Percentiles rank a stretch among this genome's conserved stretches.
phyloP scores from a whole-genome alignment of 1,140 invertebrate genomes.

The Spodoptera frugiperda region DNA sequence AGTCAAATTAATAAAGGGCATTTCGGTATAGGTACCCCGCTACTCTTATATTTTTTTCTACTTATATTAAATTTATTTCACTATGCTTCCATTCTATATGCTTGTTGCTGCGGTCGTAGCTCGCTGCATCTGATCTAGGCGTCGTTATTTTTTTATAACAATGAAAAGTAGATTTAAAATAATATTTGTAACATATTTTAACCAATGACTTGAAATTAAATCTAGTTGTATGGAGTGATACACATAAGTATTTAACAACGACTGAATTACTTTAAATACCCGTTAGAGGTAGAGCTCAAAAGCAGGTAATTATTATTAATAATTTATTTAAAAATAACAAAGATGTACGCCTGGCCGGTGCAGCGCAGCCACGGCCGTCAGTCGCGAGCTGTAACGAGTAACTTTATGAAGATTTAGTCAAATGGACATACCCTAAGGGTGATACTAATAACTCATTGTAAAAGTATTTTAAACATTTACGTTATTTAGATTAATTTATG shows the following conservation, averaged over 20 bases:
- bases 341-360: background rate
- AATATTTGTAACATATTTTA: background rate
- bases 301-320: no score
- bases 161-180: background rate
- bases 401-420: conserved; percentile 44
- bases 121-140: background rate
- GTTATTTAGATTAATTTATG: conserved; percentile 42
- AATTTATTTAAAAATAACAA: background rate
- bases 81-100: conserved; percentile 43
- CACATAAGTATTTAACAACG: no score
- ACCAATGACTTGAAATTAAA: no score
- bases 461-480: conserved; percentile 47
- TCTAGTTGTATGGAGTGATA: no score
- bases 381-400: conserved; percentile 23
- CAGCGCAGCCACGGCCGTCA: background rate
- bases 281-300: no score
- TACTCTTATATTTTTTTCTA: conserved; percentile 45
- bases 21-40: conserved; percentile 75
- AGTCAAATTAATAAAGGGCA: conserved; percentile 76
- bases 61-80: conserved; percentile 39
- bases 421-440: conserved; percentile 38
- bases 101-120: background rate
- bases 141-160: background rate
- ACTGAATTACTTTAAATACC: no score
- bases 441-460: conserved; percentile 39